Evolutionary conservation across 2,113 vertebrate genomes (phyloP), one percentile per base, ranked within the genome.

Genomic region (Podocnemis expansa): DNA sequence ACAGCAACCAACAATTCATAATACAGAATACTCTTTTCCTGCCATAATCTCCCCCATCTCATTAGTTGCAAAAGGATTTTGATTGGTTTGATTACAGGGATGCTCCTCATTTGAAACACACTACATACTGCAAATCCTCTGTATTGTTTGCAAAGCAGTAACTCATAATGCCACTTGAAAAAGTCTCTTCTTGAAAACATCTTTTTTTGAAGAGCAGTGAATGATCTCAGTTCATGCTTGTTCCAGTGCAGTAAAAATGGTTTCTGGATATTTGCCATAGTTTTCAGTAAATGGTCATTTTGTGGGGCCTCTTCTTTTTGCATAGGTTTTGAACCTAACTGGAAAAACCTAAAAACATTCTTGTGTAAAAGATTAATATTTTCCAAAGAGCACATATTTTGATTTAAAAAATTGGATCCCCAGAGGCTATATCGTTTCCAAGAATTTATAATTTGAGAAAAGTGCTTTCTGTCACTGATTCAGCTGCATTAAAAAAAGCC

Each of bases 231-330:
- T 92, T 97, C 29, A 2, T 92, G 94, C 90, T 96, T 63, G 85
- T 96, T 97, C 96, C 89, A 81, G 97, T 96, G 97, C 56, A 78
- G 97, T 97, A 97, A 97, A 97, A 98, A 96, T 95, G 87, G 88
- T 97, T 96, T 94, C 97, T 98, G 98, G 97, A 97, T 95, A 89
- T 96, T 96, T 97, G 98, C 98, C 98, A 98, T 88, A 90, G 94
- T 87, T 96, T 84, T 97, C 93, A 96, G 95, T 95, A 94, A 96
- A 97, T 97, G 91, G 94, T 97, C 95, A 97, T 97, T 96, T 97
- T 95, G 92, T 94, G 96, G 94, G 97, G 95, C 96, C 96, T 94
- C 95, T 98, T 93, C 98, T 98, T 96, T 96, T 96, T 94, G 87
- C 93, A 87, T 95, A 85, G 95, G 95, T 97, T 97, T 98, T 98